These are phyloP conservation scores for Callimorpha dominula DNA, from an alignment of 2,888 invertebrate genomes.

Conservation along the genomic window DNA sequence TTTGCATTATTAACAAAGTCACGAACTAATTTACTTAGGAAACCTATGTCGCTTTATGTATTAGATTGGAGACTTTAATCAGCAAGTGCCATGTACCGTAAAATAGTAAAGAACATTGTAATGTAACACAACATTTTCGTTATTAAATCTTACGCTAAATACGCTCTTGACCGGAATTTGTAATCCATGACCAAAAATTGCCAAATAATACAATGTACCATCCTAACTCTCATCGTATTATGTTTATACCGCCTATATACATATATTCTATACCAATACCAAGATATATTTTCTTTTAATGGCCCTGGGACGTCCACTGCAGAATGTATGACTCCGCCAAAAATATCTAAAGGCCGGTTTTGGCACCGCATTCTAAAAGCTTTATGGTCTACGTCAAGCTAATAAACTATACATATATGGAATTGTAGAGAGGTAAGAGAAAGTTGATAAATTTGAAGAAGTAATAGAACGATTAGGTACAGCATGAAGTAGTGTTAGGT, in stretches of 20 bases:
- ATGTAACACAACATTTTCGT: slow-evolving; percentile 8
- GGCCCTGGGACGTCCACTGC: no score
- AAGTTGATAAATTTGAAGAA: no score
- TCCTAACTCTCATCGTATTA: neutral
- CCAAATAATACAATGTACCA: slow-evolving; percentile 12
- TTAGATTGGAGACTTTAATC: neutral
- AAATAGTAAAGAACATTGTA: slow-evolving; percentile 9
- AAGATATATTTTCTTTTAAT: neutral
- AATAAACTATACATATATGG: no score
- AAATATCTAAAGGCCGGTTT: neutral
- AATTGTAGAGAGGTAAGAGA: no score
- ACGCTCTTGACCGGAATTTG: slow-evolving; percentile 54
- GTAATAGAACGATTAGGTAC: no score
- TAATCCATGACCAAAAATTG: slow-evolving; percentile 50
- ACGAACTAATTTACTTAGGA: neutral
- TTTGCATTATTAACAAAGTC: neutral
- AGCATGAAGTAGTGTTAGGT: no score
- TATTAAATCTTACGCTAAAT: slow-evolving; percentile 31
- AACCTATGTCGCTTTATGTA: neutral
- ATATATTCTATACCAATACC: neutral
- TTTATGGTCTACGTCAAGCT: neutral
- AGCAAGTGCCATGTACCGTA: slow-evolving; percentile 21
- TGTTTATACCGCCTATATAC: neutral
- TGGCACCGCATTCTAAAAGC: neutral
- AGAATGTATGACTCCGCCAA: no score